Base-by-base conservation (phyloP, 2,797 vertebrate genomes). In the Natrix natrix region DNA sequence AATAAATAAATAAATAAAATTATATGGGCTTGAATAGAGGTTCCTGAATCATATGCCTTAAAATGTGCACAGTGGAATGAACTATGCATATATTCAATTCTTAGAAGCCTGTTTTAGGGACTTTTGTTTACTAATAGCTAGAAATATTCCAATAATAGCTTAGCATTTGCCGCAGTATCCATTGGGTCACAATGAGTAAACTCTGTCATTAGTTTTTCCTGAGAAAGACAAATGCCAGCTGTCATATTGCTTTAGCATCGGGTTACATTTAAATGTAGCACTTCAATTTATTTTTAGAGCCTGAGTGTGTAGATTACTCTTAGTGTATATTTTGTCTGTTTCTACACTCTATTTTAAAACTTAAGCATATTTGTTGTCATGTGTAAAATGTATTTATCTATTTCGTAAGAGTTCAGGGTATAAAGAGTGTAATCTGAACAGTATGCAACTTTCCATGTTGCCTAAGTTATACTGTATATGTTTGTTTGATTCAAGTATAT, bases 191-290 rank as follows among this genome's bases (percentile, higher is more conserved):
- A 59, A 10, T 91, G 57, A 93, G 56, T 90, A 22, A 95, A 92
- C 11, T 92, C 52, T 61, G 90, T 89, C 93, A 89, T 86, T 93
- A 92, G 55, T 91, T 89, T 94, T 6, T 93, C 91, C 90, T 92
- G 95, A 86, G 91, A 96, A 94, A 94, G 96, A 95, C 89, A 26
- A 96, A 92, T 95, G 92, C 94, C 91, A 93, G 87, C 95, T 97
- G 94, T 96, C 95, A 52, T 93, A 55, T 69, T 94, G 12, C 69
- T 91, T 96, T 95, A 96, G 93, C 66, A 91, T 96, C 89, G 90
- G 83, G 56, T 94, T 96, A 56, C 94, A 78, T 95, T 28, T 94
- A 92, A 94, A 90, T 0, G 0, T 69, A 43, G 55, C 8, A 17
- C 87, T 66, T 43, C 69, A n/a, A 89, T 94, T 94, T 97, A 95